Base-by-base conservation (phyloP, 2,113 vertebrate species). In the Tetrax tetrax region DNA sequence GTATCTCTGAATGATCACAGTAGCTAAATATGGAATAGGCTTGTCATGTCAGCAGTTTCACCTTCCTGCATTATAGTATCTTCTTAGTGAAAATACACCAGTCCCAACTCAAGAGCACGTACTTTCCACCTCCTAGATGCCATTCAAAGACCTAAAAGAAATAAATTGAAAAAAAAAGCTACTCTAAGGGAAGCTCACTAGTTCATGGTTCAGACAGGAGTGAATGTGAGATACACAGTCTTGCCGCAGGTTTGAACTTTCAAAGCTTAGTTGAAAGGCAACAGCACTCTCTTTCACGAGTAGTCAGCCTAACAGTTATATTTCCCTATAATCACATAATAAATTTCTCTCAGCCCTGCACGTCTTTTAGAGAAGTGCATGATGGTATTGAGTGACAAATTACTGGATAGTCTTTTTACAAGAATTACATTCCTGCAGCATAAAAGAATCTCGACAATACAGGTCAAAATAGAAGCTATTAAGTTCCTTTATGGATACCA, bases 361-460 rank as follows among this genome's bases (percentile, higher is more conserved):
- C 45, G 59, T 83, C 95, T 87, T 97, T 92, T 75, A 72, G 48
- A 93, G 86, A 75, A 57, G n/a, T 69, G 5, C 19, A 37, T 78
- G 54, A 89, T 59, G 21, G 37, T 87, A 96, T 94, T 71, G 61
- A 63, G 59, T 79, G 10, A 7, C 72, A 92, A 75, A 95, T 95
- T 93, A 95, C 60, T 86, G 37, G 75, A 72, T 35, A 92, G 57
- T 43, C 60, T 63, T 54, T 96, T 96, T 81, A 33, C 91, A 97
- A 90, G 59, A 82, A 92, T 92, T 95, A 56, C 14, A 82, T 60
- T 65, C 56, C 66, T 88, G 45, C 21, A 83, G 24, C 60, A 86
- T 91, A 94, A 97, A 97, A 92, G 63, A 87, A 79, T 82, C 50
- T 84, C 28, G 71, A 80, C 37, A 93, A 68, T 71, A 66, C 45